Evolutionary conservation across 1,140 invertebrate species (phyloP), one percentile per base, ranked within the genome.

Genomic region (honey bee (Apis mellifera)): DNA sequence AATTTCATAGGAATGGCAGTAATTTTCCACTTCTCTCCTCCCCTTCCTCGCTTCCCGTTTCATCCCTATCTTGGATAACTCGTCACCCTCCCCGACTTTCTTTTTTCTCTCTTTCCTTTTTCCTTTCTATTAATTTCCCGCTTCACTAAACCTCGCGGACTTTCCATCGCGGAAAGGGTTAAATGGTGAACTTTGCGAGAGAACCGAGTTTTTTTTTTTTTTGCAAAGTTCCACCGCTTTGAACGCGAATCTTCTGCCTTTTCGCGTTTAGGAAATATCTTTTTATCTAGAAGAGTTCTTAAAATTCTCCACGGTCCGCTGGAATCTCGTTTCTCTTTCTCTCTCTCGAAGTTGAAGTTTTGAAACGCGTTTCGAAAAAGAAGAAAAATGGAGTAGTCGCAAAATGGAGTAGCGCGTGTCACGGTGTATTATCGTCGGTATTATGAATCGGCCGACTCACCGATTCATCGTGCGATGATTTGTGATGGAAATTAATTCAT

Each of bases 1-100:
- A 83, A 84, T 82, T 87, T 87, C 57, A 50, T 55, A n/a, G 26
- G 71, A 75, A 84, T 70, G 83, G 21, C 82, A 75, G 70, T 82
- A 78, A 87, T 84, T 85, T 87, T 87, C 78, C 60, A 60, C 75
- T 70, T 42, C 26, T 62, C 70, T 65, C n/a, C 23, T 73, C 62
- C 55, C 62, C 55, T 50, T 23, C 32, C 42, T 65, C 32, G 64
- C 15, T 32, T 42, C 26, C 9, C 12, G 1, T 42, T 26, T 21
- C n/a, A 19, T 19, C 21, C 2, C 19, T 19, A 15, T 11, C 9
- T 11, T 52, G 9, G 8, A 9, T 52, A 8, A 15, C 19, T 17
- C 26, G 11, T 26, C 42, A 13, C 15, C n/a, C n/a, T 15, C 1
- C 1, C 32, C 32, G 32, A 42, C 32, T 42, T 5, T 9, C 54